Percentiles rank a stretch among this genome's conserved stretches.
Evolutionary conservation across 2,113 vertebrate species (phyloP).

Genomic region (Vulpes lagopus): DNA sequence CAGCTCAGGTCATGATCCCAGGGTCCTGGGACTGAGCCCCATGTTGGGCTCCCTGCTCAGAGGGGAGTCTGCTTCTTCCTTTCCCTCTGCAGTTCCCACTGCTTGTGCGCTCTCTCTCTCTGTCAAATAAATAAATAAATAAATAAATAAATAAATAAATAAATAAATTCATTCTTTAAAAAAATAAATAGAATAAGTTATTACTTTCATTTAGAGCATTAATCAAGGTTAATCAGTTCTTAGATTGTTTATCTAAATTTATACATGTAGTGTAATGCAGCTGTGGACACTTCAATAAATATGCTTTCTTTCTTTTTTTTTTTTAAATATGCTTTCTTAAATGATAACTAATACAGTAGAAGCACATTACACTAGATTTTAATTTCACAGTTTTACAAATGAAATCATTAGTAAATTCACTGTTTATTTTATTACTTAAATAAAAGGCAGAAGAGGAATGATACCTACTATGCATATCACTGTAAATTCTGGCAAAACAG

Average conservation of each 20-base stretch:
- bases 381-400: conserved; percentile 42
- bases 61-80: too few species aligned
- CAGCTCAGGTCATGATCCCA: too few species aligned
- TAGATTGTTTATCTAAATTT: conserved; percentile 37
- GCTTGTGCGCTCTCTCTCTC: too few species aligned
- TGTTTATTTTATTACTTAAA: conserved; percentile 1
- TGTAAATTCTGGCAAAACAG: conserved; percentile 23
- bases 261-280: background rate
- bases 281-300: background rate
- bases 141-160: too few species aligned
- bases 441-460: conserved; percentile 58
- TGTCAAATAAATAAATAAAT: too few species aligned
- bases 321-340: conserved; percentile 23
- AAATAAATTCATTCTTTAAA: too few species aligned
- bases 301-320: too few species aligned
- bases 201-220: conserved; percentile 4
- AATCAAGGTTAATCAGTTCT: conserved; percentile 1
- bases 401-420: background rate
- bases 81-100: too few species aligned
- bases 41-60: too few species aligned
- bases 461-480: background rate
- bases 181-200: background rate
- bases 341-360: background rate
- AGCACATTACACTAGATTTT: conserved; percentile 25
- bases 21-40: too few species aligned